These are phyloP conservation scores for Xestoiulus laeticollis DNA, from an alignment of 2,888 invertebrate genomes.

Conservation along the genomic window DNA sequence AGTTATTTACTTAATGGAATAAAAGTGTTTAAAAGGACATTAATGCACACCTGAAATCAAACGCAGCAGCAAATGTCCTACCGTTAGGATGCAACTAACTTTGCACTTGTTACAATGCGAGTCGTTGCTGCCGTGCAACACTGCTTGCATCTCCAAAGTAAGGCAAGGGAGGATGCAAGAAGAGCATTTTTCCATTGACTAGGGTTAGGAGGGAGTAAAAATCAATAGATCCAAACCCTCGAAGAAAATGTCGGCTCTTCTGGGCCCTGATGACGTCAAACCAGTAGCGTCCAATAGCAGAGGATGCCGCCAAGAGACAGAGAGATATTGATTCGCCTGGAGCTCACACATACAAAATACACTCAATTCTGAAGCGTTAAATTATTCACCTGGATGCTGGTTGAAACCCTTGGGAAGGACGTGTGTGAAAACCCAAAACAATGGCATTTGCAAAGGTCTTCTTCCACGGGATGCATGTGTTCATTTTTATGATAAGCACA, in stretches of 20 bases:
- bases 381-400: slow-evolving; percentile 43
- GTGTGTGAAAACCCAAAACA: slow-evolving; percentile 38
- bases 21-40: background rate
- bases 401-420: slow-evolving; percentile 4
- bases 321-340: background rate
- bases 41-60: background rate
- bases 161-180: background rate
- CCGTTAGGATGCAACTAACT: background rate
- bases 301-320: background rate
- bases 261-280: background rate
- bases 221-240: slow-evolving; percentile 23
- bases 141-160: background rate
- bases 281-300: slow-evolving; percentile 30
- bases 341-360: background rate
- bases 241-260: slow-evolving; percentile 22
- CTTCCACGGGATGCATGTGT: background rate
- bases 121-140: background rate
- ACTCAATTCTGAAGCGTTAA: slow-evolving; percentile 16
- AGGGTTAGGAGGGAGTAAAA: slow-evolving; percentile 17
- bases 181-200: background rate
- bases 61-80: background rate
- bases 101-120: slow-evolving; percentile 17
- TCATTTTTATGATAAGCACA: slow-evolving; percentile 30
- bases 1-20: background rate
- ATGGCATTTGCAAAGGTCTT: background rate